Percentiles rank a stretch among this genome's conserved stretches.
These are phyloP conservation scores for Brachionus rotundiformis DNA, from an alignment of 1,140 invertebrate species.

Conservation along the genomic window DNA sequence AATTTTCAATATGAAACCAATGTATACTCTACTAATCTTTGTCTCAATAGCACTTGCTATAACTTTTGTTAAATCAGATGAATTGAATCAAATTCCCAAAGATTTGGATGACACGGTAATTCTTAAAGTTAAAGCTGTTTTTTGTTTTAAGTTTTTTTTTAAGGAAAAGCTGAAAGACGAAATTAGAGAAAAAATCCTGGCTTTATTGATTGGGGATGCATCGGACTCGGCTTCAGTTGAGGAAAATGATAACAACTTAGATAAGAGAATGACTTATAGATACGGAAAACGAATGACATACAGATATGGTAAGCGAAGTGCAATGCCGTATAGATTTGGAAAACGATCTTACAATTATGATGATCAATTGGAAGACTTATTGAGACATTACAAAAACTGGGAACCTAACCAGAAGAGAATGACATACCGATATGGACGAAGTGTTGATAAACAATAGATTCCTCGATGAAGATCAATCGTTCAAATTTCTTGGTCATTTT, in stretches of 20 bases:
- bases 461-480: background rate
- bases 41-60: background rate
- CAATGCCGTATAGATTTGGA: conserved; percentile 51
- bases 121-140: background rate
- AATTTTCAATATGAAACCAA: conserved; percentile 22
- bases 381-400: background rate
- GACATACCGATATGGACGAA: conserved; percentile 49
- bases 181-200: conserved; percentile 18
- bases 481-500: background rate
- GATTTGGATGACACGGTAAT: background rate
- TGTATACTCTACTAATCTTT: background rate
- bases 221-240: conserved; percentile 4
- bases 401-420: conserved; percentile 37
- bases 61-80: conserved; percentile 9
- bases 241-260: conserved; percentile 17
- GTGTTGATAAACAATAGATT: conserved; percentile 47
- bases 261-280: conserved; percentile 51
- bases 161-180: conserved; percentile 2
- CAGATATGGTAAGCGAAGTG: conserved; percentile 42
- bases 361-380: conserved; percentile 1
- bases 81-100: conserved; percentile 13
- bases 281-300: conserved; percentile 51
- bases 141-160: conserved; percentile 5
- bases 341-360: conserved; percentile 23
- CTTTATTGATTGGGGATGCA: background rate